Percentiles rank a stretch among this genome's conserved stretches.
These are phyloP conservation scores for Vanacampus margaritifer DNA, from an alignment of 2,113 vertebrate genomes.

Conservation along the genomic window DNA sequence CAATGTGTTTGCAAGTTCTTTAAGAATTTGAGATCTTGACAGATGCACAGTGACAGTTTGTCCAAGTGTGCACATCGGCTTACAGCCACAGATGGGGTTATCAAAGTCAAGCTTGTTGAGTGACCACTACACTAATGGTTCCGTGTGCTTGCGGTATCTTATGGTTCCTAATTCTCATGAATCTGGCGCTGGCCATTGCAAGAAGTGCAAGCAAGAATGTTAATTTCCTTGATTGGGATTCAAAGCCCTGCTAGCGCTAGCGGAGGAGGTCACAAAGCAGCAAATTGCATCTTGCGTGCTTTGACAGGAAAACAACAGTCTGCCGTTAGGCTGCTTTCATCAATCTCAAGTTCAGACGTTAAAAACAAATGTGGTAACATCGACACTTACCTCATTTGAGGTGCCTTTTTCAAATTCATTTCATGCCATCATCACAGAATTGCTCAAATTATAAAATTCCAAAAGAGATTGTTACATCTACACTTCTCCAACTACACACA, in stretches of 20 bases:
- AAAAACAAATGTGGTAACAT: background rate
- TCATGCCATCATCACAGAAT: conserved; percentile 23
- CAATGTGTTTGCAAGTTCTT: too few species aligned
- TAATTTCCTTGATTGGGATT: conserved; percentile 2
- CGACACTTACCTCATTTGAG: background rate
- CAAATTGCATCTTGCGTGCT: background rate
- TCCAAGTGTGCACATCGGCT: background rate
- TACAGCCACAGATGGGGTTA: background rate
- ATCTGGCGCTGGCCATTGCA: background rate
- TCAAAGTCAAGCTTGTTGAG: background rate
- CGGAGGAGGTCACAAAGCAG: conserved; percentile 3
- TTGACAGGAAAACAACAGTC: conserved; percentile 4
- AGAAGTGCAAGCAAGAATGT: background rate
- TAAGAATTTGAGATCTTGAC: too few species aligned
- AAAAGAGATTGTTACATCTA: conserved; percentile 12
- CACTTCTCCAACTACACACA: conserved; percentile 11
- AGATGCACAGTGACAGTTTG: too few species aligned
- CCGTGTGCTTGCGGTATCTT: background rate
- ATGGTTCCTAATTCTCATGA: background rate
- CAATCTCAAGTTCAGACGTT: background rate
- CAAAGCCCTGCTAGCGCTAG: background rate
- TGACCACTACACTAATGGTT: too few species aligned
- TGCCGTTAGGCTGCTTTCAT: background rate
- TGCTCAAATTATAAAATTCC: conserved; percentile 21
- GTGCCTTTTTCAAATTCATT: background rate